Percentiles rank a stretch among this genome's conserved stretches.
phyloP scores from a whole-genome alignment of 2,797 vertebrate genomes.

The Gallinago nigripennis region DNA sequence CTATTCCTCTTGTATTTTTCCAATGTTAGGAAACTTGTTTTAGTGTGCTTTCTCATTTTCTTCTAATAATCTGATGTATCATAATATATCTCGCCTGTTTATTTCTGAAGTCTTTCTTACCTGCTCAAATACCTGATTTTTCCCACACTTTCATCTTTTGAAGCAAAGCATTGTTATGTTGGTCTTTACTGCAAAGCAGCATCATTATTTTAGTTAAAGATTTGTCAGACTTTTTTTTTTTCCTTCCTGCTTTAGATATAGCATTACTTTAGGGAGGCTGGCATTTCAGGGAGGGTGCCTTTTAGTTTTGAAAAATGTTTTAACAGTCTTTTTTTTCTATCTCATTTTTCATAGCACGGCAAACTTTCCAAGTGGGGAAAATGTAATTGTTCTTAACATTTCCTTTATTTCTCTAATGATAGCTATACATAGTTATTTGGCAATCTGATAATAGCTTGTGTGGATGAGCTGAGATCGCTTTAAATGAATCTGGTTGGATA shows the following conservation, averaged over 20 bases:
- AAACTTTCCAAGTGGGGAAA: background rate
- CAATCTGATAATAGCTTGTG: background rate
- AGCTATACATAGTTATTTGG: background rate
- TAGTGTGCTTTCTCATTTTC: background rate
- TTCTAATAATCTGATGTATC: background rate
- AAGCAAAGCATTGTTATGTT: background rate
- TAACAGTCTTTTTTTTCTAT: background rate
- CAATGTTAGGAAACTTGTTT: background rate
- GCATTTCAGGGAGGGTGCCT: background rate
- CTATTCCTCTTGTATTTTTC: background rate
- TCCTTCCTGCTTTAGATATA: background rate
- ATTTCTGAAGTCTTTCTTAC: background rate
- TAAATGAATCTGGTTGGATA: background rate
- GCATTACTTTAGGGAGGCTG: background rate
- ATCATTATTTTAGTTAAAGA: background rate
- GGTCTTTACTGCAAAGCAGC: background rate
- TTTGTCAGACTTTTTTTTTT: background rate
- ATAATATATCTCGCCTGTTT: background rate
- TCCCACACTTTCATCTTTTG: background rate
- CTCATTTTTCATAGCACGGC: background rate
- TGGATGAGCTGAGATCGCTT: background rate
- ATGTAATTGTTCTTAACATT: background rate
- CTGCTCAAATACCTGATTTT: background rate
- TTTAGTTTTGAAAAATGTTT: background rate
- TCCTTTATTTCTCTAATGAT: background rate